Evolutionary conservation across 2,797 vertebrate genomes (phyloP).

Genomic region (Lemur catta): DNA sequence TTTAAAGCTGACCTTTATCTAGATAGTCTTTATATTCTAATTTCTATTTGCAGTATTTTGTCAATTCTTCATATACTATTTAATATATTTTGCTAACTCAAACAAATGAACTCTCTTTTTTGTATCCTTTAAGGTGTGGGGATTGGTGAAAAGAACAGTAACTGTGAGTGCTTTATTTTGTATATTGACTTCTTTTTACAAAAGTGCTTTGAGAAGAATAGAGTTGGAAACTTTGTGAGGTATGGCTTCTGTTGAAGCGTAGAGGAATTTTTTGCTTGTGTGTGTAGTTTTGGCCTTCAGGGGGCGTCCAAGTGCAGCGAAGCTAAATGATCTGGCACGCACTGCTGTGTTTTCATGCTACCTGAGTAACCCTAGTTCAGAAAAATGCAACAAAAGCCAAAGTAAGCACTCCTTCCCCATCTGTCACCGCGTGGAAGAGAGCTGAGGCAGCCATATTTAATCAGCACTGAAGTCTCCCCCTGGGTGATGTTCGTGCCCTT

Average conservation of each 20-base stretch:
- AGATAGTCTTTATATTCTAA: not conserved
- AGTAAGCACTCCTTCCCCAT: constrained; percentile 71
- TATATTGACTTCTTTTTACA: not conserved
- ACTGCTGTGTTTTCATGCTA: constrained; percentile 57
- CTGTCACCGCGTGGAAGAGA: constrained; percentile 67
- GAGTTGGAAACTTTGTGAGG: not conserved
- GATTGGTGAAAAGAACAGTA: not conserved
- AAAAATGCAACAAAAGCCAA: constrained; percentile 67
- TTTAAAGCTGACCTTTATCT: not conserved
- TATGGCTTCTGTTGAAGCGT: not conserved
- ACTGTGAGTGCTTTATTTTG: not conserved
- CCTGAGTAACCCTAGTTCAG: constrained; percentile 71
- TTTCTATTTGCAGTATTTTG: not conserved
- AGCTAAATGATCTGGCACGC: constrained; percentile 35
- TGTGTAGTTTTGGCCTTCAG: constrained; percentile 79
- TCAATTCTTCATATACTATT: not conserved
- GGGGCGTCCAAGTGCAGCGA: constrained; percentile 81
- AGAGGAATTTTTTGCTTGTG: constrained; percentile 26
- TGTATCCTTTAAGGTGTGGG: not conserved
- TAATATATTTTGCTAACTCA: not conserved
- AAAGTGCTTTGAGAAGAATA: constrained; percentile 6
- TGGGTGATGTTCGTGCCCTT: constrained; percentile 72
- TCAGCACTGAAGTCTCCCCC: constrained; percentile 71
- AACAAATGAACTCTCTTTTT: not conserved
- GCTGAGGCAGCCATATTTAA: constrained; percentile 80